Conservation (phyloP, 1,140 invertebrate genomes). For the Babylonia areolata region DNA sequence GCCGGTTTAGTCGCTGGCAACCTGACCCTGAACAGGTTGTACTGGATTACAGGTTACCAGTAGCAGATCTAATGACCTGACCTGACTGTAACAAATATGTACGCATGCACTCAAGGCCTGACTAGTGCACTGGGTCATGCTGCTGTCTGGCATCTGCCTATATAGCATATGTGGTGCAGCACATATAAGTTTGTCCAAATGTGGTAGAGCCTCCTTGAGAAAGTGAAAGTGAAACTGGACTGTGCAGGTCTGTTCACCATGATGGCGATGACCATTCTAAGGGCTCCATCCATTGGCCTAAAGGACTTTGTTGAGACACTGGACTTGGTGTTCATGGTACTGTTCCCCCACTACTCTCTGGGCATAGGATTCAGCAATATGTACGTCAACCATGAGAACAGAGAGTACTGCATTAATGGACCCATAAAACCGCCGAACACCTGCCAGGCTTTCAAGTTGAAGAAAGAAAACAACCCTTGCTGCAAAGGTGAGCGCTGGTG, state of each 20-base stretch:
- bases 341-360: constrained; percentile 72
- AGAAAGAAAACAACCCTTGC: constrained; percentile 38
- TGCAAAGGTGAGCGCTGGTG: too few species aligned
- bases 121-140: too few species aligned
- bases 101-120: too few species aligned
- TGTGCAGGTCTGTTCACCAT: constrained; percentile 64
- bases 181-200: constrained; percentile 53
- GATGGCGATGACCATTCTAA: constrained; percentile 63
- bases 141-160: too few species aligned
- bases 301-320: constrained; percentile 57
- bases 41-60: too few species aligned
- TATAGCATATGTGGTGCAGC: too few species aligned
- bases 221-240: too few species aligned
- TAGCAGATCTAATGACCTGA: too few species aligned
- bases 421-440: constrained; percentile 4
- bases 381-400: constrained; percentile 73
- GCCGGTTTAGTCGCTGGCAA: too few species aligned
- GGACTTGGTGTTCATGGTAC: constrained; percentile 71
- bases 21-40: too few species aligned
- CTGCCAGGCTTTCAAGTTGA: constrained; percentile 29
- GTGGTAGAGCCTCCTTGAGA: too few species aligned
- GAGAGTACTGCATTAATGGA: constrained; percentile 41
- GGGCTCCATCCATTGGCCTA: constrained; percentile 60
- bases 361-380: constrained; percentile 66
- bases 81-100: too few species aligned